Base-by-base conservation (phyloP, 2,888 invertebrate species). In the Blastobasis adustella region DNA sequence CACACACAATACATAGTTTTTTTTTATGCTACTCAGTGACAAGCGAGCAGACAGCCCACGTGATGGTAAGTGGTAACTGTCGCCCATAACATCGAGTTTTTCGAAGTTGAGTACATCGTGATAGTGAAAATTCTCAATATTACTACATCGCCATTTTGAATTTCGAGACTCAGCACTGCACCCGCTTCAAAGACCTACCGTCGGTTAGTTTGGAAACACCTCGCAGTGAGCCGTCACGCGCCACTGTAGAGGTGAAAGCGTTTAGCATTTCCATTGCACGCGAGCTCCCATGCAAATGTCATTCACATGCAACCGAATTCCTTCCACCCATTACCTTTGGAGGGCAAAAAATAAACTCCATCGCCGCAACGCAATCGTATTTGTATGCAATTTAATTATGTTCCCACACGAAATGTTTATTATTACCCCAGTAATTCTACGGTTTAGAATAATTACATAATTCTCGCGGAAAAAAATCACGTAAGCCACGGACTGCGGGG, bases 281-380 rank as follows among this genome's bases (percentile, higher is more conserved):
- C 49, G 53, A 52, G 49, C 50, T 56, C 56, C 49, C 54, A 61
- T 66, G 64, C 60, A 58, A 71, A 71, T 71, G 73, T 75, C 58
- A 73, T 52, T 23, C 23, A 23, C 36, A 47, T 47, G 47, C 47
- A 37, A 47, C 10, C 60, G 51, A 69, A 73, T 76, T 61, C 68
- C 58, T 69, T 60, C 55, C 60, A 64, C 65, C 67, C 71, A 73
- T 75, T 71, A 69, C 53, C 49, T 60, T 57, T 70, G 66, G 69
- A 66, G 62, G 58, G 57, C 62, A 58, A 63, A 67, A 66, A 68
- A 54, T 50, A 58, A 56, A 45, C 45, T 45, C 23, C 50, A 50
- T 51, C 8, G 5, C 52, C 50, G 52, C 55, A 60, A 49, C 23
- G 23, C 23, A 23, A 23, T 23, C 23, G 50, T 50, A 40, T 44